Evolutionary conservation across 1,140 invertebrate genomes (phyloP).

Genomic region (Neotoxoptera formosana): DNA sequence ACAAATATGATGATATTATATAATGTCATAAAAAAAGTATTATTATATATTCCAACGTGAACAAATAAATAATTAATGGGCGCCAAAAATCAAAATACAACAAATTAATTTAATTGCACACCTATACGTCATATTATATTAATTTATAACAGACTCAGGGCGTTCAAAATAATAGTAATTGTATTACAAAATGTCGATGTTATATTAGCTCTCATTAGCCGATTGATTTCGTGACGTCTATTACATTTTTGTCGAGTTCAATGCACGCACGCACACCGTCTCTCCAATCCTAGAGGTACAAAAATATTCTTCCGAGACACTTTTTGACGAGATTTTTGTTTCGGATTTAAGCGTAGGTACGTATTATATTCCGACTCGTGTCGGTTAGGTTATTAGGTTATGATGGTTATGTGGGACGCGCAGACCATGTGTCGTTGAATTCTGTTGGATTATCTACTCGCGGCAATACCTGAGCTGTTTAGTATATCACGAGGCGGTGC

Average conservation of each 20-base stretch:
- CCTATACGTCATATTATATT: background rate
- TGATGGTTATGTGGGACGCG: background rate
- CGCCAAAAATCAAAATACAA: background rate
- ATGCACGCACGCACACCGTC: background rate
- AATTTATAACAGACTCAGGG: background rate
- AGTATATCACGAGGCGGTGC: background rate
- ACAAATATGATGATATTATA: background rate
- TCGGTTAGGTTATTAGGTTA: too few relatives aligned
- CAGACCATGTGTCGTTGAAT: background rate
- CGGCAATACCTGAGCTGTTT: background rate
- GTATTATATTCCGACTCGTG: background rate
- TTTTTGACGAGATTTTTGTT: background rate
- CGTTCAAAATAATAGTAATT: background rate
- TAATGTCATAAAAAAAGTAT: background rate
- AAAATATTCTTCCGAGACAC: background rate
- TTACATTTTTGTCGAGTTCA: background rate
- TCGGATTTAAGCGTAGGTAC: background rate
- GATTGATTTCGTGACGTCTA: background rate
- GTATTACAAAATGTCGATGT: background rate
- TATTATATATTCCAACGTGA: background rate
- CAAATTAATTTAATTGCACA: background rate
- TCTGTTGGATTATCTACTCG: background rate
- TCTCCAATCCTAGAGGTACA: background rate
- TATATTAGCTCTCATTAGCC: background rate
- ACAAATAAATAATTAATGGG: background rate